phyloP scores from a whole-genome alignment of 2,113 vertebrate species.

The Chionodraco myersi region DNA sequence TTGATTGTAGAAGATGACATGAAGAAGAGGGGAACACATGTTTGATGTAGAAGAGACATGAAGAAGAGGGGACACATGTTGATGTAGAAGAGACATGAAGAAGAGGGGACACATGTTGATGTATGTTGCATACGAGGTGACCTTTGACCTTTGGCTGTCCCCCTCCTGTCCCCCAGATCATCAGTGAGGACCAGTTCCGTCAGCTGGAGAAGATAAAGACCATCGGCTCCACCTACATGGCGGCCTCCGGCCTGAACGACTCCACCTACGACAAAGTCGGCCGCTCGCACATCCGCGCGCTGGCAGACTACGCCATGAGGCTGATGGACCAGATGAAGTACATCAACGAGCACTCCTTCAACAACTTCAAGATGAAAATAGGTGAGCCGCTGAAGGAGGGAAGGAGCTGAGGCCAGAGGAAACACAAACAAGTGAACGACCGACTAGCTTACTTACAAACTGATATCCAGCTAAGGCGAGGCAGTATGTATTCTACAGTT shows the following conservation, averaged over 20 bases:
- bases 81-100: too few species aligned
- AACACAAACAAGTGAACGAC: not conserved
- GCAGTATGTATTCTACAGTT: too few species aligned
- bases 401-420: slow-evolving; percentile 6
- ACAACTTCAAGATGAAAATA: slow-evolving; percentile 98
- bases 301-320: slow-evolving; percentile 93
- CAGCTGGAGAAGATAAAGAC: slow-evolving; percentile 99
- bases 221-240: slow-evolving; percentile 97
- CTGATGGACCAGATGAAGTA: slow-evolving; percentile 96
- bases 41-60: too few species aligned
- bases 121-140: not conserved
- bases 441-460: too few species aligned
- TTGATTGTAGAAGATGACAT: too few species aligned
- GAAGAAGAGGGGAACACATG: too few species aligned
- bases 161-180: slow-evolving; percentile 82
- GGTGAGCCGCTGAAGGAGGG: slow-evolving; percentile 59
- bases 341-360: slow-evolving; percentile 96
- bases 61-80: too few species aligned
- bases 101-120: too few species aligned
- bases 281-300: slow-evolving; percentile 88
- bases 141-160: not conserved
- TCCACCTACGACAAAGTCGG: slow-evolving; percentile 93
- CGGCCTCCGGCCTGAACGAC: slow-evolving; percentile 92
- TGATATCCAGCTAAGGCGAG: too few species aligned
- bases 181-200: slow-evolving; percentile 91